Base-by-base conservation (phyloP, 2,888 invertebrate genomes). In the Steinernema hermaphroditum region DNA sequence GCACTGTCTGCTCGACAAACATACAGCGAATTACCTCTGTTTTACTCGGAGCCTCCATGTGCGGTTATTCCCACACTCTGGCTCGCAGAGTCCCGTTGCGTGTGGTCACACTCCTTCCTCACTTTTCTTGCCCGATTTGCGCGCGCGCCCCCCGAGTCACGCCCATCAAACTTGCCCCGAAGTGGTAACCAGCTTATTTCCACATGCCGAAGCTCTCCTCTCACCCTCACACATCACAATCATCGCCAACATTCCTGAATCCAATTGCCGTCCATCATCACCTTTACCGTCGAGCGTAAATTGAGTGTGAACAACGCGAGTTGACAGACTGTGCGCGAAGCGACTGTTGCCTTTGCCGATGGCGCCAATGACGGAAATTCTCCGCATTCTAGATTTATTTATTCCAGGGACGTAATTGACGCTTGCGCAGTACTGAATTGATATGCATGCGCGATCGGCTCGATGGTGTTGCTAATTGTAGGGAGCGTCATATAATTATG, bases 121-220 rank as follows among this genome's bases (percentile, higher is more conserved):
- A 62, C 62, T 62, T 62, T 62, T 29, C 62, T 62, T 62, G 62
- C 34, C 32, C 27, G 27, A 62, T 62, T 62, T 62, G 34, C 62
- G 62, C 62, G 62, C 62, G 32, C n/a, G n/a, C n/a, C n/a, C 62
- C 27, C 16, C 19, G 37, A 24, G 62, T 62, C 62, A 62, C 62
- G 62, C 62, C 62, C 62, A 12, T 62, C 29, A 29, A 62, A 62
- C 34, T 62, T 34, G 32, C 14, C 34, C 62, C 29, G 34, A 32
- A 27, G 62, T 62, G 29, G 24, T 54, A 27, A 12, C 27, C 37
- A 12, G 6, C 6, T 12, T 37, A 4, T 37, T 37, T 37, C 37
- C 37, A 4, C 37, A 37, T 37, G 37, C 37, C 12, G 6, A 37
- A 12, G 37, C n/a, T 37, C 12, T 37, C 37, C 6, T 4, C 37